Base-by-base conservation (phyloP, 2,113 vertebrate genomes). In the mouse (Mus musculus) region DNA sequence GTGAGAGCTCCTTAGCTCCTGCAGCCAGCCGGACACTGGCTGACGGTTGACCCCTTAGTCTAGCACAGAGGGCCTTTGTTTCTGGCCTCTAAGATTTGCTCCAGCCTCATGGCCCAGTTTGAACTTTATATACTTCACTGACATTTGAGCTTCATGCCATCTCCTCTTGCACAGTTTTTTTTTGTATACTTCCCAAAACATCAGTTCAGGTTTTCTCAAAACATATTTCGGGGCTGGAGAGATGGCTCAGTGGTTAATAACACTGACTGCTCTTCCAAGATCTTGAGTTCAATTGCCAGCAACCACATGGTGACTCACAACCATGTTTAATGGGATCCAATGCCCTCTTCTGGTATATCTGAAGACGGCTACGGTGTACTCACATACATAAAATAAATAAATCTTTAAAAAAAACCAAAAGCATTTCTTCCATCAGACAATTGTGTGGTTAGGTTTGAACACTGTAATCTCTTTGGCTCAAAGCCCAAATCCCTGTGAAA, bases 111-210 rank as follows among this genome's bases (percentile, higher is more conserved):
- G 9, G 59, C 63, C 56, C 77, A 22, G 73, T 67, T 94, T 67
- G 71, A 65, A 93, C 13, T 90, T 56, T 33, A 30, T 39, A 24
- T 82, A 39, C 24, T 65, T 92, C 13, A 61, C 36, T 94, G 39
- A 86, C 69, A 73, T 94, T 20, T 89, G 12, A n/a, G 52, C 85
- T 69, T 52, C 65, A 6, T 61, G 8, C 69, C 11, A 33, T 89
- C 46, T 84, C 52, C 36, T 88, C 46, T 88, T 94, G 63, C 30
- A 49, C 54, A 33, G 33, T 59, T n/a, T 59, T n/a, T n/a, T 97
- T 92, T 67, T 46, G 78, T 92, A 6, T 75, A 30, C 12, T 90
- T 20, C 17, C 13, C 52, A 33, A 92, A 92, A 92, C 13, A 49
- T 69, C 33, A 67, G 28, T 33, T 71, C 65, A 54, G 46, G 4